Conservation (phyloP, 2,797 vertebrate species). For the Enteromius viviparus region DNA sequence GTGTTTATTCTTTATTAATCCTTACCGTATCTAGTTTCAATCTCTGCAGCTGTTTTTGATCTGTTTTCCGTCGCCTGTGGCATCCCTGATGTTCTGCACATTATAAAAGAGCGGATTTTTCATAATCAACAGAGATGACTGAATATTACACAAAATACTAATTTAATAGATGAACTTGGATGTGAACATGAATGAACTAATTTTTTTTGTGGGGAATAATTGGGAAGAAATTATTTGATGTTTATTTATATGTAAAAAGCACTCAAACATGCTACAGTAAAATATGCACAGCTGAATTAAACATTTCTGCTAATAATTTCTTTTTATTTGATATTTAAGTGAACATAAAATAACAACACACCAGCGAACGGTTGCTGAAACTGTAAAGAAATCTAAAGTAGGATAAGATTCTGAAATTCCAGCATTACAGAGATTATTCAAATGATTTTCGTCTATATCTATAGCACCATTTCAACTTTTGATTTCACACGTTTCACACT, state of each 20-base stretch:
- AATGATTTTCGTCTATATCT: background rate
- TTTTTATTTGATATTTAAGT: too few species aligned
- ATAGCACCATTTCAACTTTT: background rate
- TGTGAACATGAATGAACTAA: too few species aligned
- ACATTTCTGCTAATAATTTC: background rate
- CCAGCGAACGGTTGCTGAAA: too few species aligned
- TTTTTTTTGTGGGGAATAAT: background rate
- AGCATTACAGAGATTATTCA: background rate
- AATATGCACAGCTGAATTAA: background rate
- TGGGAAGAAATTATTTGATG: background rate
- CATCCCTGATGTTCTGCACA: slow-evolving; percentile 3
- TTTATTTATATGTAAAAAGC: background rate
- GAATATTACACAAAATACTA: background rate
- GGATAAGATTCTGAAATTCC: too few species aligned
- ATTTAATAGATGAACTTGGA: background rate
- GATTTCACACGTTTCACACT: background rate
- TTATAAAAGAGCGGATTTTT: slow-evolving; percentile 8
- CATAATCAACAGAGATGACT: background rate
- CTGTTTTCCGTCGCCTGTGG: background rate
- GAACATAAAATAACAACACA: too few species aligned
- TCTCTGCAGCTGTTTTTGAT: slow-evolving; percentile 39
- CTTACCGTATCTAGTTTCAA: slow-evolving; percentile 7
- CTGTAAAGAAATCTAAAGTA: too few species aligned
- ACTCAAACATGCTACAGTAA: background rate
- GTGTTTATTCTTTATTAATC: background rate